Evolutionary conservation across 1,140 invertebrate genomes (phyloP), one percentile per base, ranked within the genome.

Genomic region (Drosophila kohkoa): DNA sequence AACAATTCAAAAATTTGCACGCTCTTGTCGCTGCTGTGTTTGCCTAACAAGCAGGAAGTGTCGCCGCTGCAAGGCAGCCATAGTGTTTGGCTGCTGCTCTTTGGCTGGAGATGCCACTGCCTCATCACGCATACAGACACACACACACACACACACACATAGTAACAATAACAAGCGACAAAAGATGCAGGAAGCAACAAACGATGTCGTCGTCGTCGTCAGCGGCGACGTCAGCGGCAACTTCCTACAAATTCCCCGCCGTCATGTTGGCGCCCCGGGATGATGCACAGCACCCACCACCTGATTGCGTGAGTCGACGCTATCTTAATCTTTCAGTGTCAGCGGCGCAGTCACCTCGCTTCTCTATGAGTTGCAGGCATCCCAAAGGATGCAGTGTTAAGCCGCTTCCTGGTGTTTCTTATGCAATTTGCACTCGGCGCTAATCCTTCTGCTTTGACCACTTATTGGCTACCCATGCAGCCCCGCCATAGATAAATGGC

Each of bases 181-280:
- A 82, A 79, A 86, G 83, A 87, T 87, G 82, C 82, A 87, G 82
- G 82, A 87, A 87, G 82, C 82, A 82, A 87, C 82, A 87, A 87
- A 64, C 64, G 78, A 75, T 71, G 77, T 71, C 51, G 49, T n/a
- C 30, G 35, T 48, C 59, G 43, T 60, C 58, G 77, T 68, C 51
- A 38, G 8, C 43, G 35, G 15, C 58, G 28, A 51, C 68, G 46
- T 41, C 25, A 49, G 51, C 69, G 15, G 5, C 75, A 70, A 87
- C 82, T 87, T 87, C 82, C 79, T 87, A 86, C 72, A 67, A 67
- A 59, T 65, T 51, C 59, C 64, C 63, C 54, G 62, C 54, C 60
- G 35, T 51, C 60, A 13, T 41, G 6, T 60, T 48, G 65, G 54
- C 48, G 20, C 69, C 77, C 55, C 74, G 81, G 60, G 74, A 83